A percentile compares a stretch with the other conserved stretches of the same genome.
phyloP scores from a whole-genome alignment of 2,888 invertebrate species.

The Heteromyza rotundicornis region DNA sequence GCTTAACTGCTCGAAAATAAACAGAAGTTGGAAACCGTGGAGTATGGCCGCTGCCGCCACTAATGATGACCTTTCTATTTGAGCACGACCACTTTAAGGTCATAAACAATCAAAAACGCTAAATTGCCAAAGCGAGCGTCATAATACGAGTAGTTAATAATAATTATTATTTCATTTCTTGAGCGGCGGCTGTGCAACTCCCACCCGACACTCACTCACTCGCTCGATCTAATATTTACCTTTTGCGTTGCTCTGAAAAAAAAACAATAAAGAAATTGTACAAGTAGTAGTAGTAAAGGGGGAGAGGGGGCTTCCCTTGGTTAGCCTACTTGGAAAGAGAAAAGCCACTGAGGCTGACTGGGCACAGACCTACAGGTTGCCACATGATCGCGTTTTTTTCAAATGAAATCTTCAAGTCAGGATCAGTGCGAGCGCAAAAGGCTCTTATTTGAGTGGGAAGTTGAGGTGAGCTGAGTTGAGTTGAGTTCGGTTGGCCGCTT shows the following conservation, averaged over 20 bases:
- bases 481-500: background rate
- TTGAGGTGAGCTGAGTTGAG: background rate
- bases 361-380: constrained; percentile 5
- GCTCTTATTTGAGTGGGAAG: constrained; percentile 7
- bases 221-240: background rate
- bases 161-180: constrained; percentile 56
- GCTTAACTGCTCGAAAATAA: constrained; percentile 39
- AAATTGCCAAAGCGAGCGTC: constrained; percentile 36
- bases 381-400: constrained; percentile 14
- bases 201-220: constrained; percentile 54
- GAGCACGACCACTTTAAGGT: constrained; percentile 58
- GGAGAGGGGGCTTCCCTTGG: too few species aligned
- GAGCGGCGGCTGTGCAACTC: constrained; percentile 50
- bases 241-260: background rate
- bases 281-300: too few species aligned
- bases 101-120: constrained; percentile 54
- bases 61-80: constrained; percentile 58
- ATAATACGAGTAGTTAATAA: constrained; percentile 55
- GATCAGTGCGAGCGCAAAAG: constrained; percentile 39
- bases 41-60: constrained; percentile 13
- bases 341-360: background rate
- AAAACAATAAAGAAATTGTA: constrained; percentile 14
- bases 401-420: constrained; percentile 44
- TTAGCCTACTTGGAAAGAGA: background rate
- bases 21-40: constrained; percentile 3